phyloP scores from a whole-genome alignment of 2,797 vertebrate species.

The Thalassophryne amazonica region DNA sequence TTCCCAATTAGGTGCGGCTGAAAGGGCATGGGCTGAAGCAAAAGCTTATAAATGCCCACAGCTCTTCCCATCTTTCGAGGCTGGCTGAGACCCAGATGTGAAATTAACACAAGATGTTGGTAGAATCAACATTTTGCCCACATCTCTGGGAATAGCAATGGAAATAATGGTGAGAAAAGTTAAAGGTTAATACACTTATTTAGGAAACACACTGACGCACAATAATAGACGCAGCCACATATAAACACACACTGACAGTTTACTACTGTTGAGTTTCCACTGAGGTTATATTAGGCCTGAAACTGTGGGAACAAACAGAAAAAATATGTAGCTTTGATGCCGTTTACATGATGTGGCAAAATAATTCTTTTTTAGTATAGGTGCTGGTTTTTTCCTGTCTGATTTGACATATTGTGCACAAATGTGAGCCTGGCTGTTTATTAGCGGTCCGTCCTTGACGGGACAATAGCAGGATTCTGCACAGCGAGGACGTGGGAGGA shows the following conservation, averaged over 20 bases:
- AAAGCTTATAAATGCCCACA: background rate
- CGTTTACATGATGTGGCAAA: background rate
- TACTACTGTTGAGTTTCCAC: conserved; percentile 39
- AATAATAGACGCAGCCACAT: conserved; percentile 25
- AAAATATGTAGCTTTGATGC: conserved; percentile 8
- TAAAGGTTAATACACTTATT: conserved; percentile 56
- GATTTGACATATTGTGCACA: background rate
- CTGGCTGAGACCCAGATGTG: conserved; percentile 43
- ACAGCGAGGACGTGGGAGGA: conserved; percentile 73
- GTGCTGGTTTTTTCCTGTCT: conserved; percentile 12
- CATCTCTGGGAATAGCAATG: conserved; percentile 60
- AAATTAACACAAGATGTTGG: conserved; percentile 62
- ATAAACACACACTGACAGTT: conserved; percentile 54
- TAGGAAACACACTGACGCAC: conserved; percentile 36
- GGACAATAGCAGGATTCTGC: conserved; percentile 79
- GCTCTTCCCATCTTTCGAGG: conserved; percentile 18
- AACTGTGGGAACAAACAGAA: conserved; percentile 46
- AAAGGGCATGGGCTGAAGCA: conserved; percentile 7
- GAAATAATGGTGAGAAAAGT: conserved; percentile 67
- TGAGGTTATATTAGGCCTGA: conserved; percentile 43
- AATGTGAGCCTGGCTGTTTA: conserved; percentile 41
- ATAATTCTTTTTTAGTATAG: background rate
- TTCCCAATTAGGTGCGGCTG: no score
- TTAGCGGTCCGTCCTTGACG: conserved; percentile 51
- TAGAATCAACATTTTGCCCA: conserved; percentile 27